A percentile compares a stretch with the other conserved stretches of the same genome.
Evolutionary conservation across 2,888 invertebrate species (phyloP).

Genomic region (Didymodactylos carnosus): DNA sequence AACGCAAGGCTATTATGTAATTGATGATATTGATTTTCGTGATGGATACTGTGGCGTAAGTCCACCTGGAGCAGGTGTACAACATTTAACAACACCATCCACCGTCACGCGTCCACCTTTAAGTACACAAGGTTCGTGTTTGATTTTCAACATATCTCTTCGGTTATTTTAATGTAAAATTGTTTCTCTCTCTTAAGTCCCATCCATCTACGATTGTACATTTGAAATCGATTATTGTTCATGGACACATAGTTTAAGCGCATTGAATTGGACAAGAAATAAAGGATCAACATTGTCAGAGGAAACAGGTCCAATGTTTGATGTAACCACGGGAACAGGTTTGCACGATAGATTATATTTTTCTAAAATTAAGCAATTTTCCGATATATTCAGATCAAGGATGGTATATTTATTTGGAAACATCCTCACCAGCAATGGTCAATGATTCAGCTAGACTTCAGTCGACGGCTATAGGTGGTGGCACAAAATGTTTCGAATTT

Average conservation of each 20-base stretch:
- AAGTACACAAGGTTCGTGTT: not conserved
- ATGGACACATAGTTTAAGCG: slow-evolving; percentile 22
- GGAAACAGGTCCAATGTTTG: slow-evolving; percentile 22
- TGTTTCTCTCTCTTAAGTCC: slow-evolving; percentile 14
- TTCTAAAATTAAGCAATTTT: no score
- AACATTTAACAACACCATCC: not conserved
- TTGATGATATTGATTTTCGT: not conserved
- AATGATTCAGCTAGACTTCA: slow-evolving; percentile 12
- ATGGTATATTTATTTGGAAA: slow-evolving; percentile 23
- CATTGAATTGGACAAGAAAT: slow-evolving; percentile 21
- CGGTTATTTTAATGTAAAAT: not conserved
- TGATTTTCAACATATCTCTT: no score
- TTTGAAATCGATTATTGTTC: slow-evolving; percentile 25
- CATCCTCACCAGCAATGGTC: slow-evolving; percentile 13
- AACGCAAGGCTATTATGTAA: not conserved
- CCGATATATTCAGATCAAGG: slow-evolving; percentile 20
- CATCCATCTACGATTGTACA: slow-evolving; percentile 21
- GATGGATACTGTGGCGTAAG: not conserved
- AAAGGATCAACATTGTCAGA: slow-evolving; percentile 21
- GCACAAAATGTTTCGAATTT: slow-evolving; percentile 7
- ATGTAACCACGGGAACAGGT: slow-evolving; percentile 23
- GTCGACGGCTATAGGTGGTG: not conserved
- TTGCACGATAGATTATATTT: not conserved
- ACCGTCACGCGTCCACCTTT: not conserved
- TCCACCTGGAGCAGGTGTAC: not conserved